These are phyloP conservation scores for Zophobas morio DNA, from an alignment of 1,140 invertebrate genomes.

Conservation along the genomic window DNA sequence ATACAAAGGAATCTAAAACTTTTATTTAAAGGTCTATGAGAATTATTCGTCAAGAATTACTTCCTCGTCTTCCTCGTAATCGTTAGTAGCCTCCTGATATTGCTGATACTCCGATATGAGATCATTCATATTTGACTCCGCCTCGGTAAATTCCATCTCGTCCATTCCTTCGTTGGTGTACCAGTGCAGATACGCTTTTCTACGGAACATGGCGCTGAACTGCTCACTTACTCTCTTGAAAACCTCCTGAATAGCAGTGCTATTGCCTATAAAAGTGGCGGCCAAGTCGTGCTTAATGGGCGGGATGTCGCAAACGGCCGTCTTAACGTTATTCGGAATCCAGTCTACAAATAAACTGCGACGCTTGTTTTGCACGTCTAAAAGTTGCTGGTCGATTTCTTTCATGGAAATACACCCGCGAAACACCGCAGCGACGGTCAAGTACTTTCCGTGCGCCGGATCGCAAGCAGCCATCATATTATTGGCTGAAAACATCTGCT, in stretches of 20 bases:
- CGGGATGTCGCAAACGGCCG: constrained; percentile 91
- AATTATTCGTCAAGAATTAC: no score
- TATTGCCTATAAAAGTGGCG: constrained; percentile 90
- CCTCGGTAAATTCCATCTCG: constrained; percentile 84
- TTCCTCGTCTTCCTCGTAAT: no score
- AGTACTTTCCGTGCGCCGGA: constrained; percentile 83
- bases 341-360: constrained; percentile 85
- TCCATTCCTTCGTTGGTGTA: constrained; percentile 84
- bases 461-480: constrained; percentile 73
- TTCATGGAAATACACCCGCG: constrained; percentile 89
- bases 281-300: constrained; percentile 91
- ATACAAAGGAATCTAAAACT: no score
- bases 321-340: constrained; percentile 88
- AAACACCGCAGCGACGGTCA: constrained; percentile 91
- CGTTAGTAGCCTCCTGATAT: no score
- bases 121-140: constrained; percentile 85
- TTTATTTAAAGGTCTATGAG: no score
- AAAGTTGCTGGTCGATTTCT: constrained; percentile 88
- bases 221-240: constrained; percentile 91
- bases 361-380: constrained; percentile 62
- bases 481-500: constrained; percentile 66
- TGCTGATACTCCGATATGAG: constrained; percentile 87
- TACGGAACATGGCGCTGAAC: constrained; percentile 81
- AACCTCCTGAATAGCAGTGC: constrained; percentile 88
- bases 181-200: constrained; percentile 80